Base-by-base conservation (phyloP, 2,888 invertebrate genomes). In the Phanerotoma sp. region DNA sequence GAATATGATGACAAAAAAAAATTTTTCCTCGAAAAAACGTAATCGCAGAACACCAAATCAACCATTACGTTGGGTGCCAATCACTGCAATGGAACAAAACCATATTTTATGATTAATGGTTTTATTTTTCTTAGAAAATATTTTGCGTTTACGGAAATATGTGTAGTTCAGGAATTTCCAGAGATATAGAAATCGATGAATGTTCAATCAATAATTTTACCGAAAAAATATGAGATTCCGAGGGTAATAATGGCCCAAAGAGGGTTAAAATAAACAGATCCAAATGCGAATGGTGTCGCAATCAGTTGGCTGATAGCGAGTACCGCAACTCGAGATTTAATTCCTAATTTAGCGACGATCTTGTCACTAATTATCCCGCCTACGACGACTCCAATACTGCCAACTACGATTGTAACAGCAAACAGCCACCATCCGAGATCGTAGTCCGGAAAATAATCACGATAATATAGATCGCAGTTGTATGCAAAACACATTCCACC, bases 341-440 rank as follows among this genome's bases (percentile, higher is more conserved):
- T 84, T 21, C 93, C 93, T 87, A 93, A 87, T 76, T 88, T 90
- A 5, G 89, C 89, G 0, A 93, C 93, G 70, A 93, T 87, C 72
- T 90, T 90, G 77, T 93, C 93, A 1, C 92, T 92, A 3, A 92
- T 83, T 37, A 92, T 79, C 5, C 89, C 88, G 3, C 89, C 89
- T 2, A 81, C 84, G 0, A 88, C 88, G 0, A 88, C 87, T 3
- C 91, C 91, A n/a, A 87, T 77, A 51, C 86, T 85, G 5, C 91
- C 93, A 68, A 93, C 88, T 40, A 89, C 87, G 62, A 93, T 93
- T 15, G 93, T 93, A 30, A 93, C 92, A 0, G 87, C 89, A 73
- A 93, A 93, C 66, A 93, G 77, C 91, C 91, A 92, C 89, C 92
- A 92, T 66, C 93, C 91, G 11, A 93, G 84, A 79, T 93, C 92